phyloP scores from a whole-genome alignment of 2,797 vertebrate species.

The Lophura swinhoii region DNA sequence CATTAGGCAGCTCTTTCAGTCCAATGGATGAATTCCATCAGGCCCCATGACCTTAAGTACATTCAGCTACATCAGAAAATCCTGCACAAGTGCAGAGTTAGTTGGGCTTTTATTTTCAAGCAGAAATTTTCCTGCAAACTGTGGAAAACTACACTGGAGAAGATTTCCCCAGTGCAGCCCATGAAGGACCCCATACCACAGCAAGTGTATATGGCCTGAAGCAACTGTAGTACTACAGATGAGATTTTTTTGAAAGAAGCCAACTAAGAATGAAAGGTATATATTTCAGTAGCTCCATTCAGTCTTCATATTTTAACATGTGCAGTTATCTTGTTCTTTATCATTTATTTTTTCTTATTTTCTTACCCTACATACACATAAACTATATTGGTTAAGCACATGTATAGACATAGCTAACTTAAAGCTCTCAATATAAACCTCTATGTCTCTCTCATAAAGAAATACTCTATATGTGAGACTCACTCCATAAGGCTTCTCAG shows the following conservation, averaged over 20 bases:
- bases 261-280: too few relatives aligned
- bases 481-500: background rate
- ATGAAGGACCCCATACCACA: background rate
- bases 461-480: too few relatives aligned
- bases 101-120: background rate
- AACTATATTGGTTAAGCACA: too few relatives aligned
- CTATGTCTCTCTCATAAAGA: too few relatives aligned
- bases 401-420: too few relatives aligned
- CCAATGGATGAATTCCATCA: background rate
- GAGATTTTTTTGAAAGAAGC: too few relatives aligned
- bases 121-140: background rate
- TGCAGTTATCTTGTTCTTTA: too few relatives aligned
- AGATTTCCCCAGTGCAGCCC: background rate
- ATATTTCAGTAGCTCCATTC: too few relatives aligned
- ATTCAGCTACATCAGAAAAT: background rate
- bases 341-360: too few relatives aligned
- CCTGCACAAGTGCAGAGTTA: background rate
- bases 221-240: background rate
- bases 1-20: background rate
- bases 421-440: too few relatives aligned
- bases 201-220: background rate
- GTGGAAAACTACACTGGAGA: accelerated
- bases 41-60: background rate
- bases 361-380: too few relatives aligned
- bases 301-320: too few relatives aligned